phyloP scores from a whole-genome alignment of 2,113 vertebrate species.

The Glaucomys volans region DNA sequence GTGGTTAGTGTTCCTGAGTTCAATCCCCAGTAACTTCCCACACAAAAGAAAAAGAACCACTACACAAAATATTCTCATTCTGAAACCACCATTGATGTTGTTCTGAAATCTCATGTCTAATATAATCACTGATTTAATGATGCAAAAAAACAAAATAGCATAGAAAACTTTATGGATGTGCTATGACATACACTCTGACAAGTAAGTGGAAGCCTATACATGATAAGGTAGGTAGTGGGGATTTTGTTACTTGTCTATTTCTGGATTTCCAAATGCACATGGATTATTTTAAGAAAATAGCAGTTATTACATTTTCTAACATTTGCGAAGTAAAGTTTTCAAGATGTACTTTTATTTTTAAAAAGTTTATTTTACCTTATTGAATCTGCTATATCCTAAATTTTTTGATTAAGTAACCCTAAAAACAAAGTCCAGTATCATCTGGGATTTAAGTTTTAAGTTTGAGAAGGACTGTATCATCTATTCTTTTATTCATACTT shows the following conservation, averaged over 20 bases:
- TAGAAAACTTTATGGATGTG: background rate
- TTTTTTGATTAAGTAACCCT: background rate
- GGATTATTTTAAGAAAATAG: background rate
- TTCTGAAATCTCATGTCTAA: background rate
- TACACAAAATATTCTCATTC: background rate
- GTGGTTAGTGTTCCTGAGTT: no score
- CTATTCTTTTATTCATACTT: background rate
- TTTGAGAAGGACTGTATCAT: background rate
- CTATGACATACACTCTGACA: background rate
- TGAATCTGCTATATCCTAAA: background rate
- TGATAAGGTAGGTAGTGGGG: background rate
- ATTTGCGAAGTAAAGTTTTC: background rate
- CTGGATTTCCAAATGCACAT: background rate
- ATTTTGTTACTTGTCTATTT: background rate
- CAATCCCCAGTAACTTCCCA: no score
- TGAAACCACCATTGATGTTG: background rate
- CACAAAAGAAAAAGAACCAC: no score
- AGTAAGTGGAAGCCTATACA: background rate
- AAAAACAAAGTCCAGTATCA: background rate
- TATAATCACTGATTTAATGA: conserved; percentile 3
- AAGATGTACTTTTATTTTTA: background rate
- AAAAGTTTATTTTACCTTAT: background rate
- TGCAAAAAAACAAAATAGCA: background rate
- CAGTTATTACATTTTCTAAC: background rate
- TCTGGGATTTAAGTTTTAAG: background rate